Percentiles rank a stretch among this genome's conserved stretches.
These are phyloP conservation scores for Catostylus mosaicus DNA, from an alignment of 30 jellyfish, hydroid and myxozoan species.

Conservation along the genomic window DNA sequence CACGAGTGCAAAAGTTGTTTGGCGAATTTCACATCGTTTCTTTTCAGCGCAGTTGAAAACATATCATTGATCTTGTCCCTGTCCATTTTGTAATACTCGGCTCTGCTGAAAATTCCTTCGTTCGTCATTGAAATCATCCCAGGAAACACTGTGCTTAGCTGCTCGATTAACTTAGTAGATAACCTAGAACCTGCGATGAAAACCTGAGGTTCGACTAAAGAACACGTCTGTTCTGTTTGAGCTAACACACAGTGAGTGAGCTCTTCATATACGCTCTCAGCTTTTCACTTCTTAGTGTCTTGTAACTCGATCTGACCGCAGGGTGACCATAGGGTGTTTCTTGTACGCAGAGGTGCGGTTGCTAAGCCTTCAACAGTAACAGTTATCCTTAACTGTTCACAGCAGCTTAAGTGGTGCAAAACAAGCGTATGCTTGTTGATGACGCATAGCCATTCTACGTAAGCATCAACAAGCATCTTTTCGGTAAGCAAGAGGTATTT, in stretches of 20 bases:
- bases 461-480: neutral
- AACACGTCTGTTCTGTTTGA: neutral
- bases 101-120: constrained; percentile 37
- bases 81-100: constrained; percentile 45
- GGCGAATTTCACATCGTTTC: constrained; percentile 46
- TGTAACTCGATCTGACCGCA: constrained; percentile 36
- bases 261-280: constrained; percentile 19
- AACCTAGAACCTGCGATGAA: neutral
- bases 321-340: constrained; percentile 16
- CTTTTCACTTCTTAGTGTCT: constrained; percentile 9
- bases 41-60: constrained; percentile 32
- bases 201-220: too few species aligned
- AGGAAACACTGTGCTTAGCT: neutral
- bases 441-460: constrained; percentile 7
- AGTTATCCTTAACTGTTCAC: constrained; percentile 1
- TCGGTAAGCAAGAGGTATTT: neutral
- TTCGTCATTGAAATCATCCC: neutral
- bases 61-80: constrained; percentile 21
- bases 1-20: constrained; percentile 38
- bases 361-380: neutral
- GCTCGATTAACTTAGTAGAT: neutral
- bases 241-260: neutral
- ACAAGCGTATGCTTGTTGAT: neutral
- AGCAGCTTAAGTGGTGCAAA: neutral
- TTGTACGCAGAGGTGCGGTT: neutral